phyloP scores from a whole-genome alignment of 2,797 vertebrate species.

The Gallinago solitaria region DNA sequence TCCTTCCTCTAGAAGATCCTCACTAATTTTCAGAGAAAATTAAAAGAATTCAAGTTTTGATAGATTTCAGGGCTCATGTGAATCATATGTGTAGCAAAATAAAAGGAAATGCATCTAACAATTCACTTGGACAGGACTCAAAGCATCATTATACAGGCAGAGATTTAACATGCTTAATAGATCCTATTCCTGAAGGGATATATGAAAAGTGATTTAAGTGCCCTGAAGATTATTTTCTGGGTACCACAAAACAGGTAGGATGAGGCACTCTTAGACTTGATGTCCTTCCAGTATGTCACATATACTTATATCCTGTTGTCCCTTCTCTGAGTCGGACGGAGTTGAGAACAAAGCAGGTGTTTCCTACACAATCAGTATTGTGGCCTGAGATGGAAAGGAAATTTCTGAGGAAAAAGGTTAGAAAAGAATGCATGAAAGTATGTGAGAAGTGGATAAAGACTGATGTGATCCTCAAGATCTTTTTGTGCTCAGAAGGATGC shows the following conservation, averaged over 20 bases:
- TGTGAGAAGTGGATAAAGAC: not conserved
- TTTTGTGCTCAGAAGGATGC: not conserved
- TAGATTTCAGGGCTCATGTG: not conserved
- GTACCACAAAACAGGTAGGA: not conserved
- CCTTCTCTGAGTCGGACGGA: not conserved
- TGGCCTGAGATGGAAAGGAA: not conserved
- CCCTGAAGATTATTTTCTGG: not conserved
- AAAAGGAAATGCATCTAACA: not conserved
- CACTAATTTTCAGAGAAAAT: not conserved
- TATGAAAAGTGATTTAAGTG: not conserved
- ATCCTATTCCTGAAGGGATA: not conserved
- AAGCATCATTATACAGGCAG: not conserved
- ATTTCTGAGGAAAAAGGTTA: not conserved
- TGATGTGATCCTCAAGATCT: not conserved
- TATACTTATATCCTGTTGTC: not conserved
- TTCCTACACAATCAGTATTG: not conserved
- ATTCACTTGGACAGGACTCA: not conserved
- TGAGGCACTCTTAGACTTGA: not conserved
- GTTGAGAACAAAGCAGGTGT: not conserved
- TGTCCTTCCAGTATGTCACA: not conserved
- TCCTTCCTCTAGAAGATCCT: not conserved
- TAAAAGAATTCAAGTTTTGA: not conserved
- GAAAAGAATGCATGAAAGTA: not conserved
- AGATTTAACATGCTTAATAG: not conserved
- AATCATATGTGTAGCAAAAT: not conserved